phyloP scores from a whole-genome alignment of 2,888 invertebrate species.

The Sipha maydis region DNA sequence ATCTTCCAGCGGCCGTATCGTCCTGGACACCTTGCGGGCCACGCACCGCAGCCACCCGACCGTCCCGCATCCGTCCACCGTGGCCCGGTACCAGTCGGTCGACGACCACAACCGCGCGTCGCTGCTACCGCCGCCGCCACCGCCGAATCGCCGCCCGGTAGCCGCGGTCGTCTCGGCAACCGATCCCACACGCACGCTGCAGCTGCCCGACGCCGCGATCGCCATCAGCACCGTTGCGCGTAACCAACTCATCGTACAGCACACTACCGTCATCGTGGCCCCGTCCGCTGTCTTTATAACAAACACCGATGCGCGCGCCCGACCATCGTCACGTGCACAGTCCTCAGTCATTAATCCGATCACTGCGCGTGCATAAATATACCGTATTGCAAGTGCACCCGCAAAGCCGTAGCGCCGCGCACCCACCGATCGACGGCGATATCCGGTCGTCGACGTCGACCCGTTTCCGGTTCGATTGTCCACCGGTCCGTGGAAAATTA shows the following conservation, averaged over 20 bases:
- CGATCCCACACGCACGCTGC: background rate
- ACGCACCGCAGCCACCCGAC: conserved; percentile 17
- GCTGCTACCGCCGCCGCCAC: background rate
- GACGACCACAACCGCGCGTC: background rate
- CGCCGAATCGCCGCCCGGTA: background rate
- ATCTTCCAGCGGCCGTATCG: conserved; percentile 19
- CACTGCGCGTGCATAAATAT: background rate
- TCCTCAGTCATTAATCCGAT: background rate
- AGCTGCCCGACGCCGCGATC: background rate
- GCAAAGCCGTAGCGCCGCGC: too few relatives aligned
- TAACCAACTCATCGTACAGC: background rate
- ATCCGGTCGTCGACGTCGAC: background rate
- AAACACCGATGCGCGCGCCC: background rate
- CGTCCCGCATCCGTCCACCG: background rate
- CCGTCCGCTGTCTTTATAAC: background rate
- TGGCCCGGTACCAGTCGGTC: conserved; percentile 6
- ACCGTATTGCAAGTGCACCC: too few relatives aligned
- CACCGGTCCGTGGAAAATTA: conserved; percentile 44
- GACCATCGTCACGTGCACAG: background rate
- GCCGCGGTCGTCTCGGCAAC: background rate
- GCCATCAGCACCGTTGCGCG: background rate
- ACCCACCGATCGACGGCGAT: background rate
- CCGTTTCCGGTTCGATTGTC: conserved; percentile 40
- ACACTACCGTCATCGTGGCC: background rate
- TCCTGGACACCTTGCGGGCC: conserved; percentile 28